These are phyloP conservation scores for Euura saliciscinereae DNA, from an alignment of 1,140 invertebrate species.

Conservation along the genomic window DNA sequence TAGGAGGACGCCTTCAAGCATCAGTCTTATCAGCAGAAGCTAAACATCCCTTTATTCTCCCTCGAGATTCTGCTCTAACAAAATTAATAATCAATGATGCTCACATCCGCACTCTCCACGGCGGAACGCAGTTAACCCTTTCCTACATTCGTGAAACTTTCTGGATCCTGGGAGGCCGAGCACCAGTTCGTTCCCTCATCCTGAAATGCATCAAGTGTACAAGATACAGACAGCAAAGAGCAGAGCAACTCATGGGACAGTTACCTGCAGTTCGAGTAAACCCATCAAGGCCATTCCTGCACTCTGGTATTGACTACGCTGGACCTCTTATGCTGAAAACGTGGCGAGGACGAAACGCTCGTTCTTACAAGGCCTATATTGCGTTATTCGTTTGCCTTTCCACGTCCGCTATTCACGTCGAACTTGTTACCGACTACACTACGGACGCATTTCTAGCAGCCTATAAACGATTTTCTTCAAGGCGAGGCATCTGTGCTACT, in stretches of 20 bases:
- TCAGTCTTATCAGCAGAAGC: conserved; percentile 13
- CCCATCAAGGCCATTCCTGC: conserved; percentile 36
- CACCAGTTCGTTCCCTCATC: conserved; percentile 17
- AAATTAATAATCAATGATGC: conserved; percentile 34
- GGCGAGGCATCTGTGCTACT: conserved; percentile 16
- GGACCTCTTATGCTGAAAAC: conserved; percentile 43
- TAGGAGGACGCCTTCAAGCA: conserved; percentile 28
- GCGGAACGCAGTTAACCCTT: conserved; percentile 37
- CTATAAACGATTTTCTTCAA: conserved; percentile 14
- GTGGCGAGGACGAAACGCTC: conserved; percentile 22
- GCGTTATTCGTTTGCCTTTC: conserved; percentile 30
- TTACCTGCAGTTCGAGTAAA: conserved; percentile 33
- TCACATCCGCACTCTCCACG: conserved; percentile 41
- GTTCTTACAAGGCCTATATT: conserved; percentile 32
- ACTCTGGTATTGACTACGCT: conserved; percentile 49
- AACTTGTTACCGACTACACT: conserved; percentile 27
- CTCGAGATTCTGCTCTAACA: conserved; percentile 20
- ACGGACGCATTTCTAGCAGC: conserved; percentile 21
- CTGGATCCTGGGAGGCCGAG: conserved; percentile 31
- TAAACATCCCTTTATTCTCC: conserved; percentile 29
- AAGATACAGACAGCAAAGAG: conserved; percentile 23
- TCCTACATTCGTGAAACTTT: conserved; percentile 25
- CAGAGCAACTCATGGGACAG: conserved; percentile 38
- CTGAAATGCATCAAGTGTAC: conserved; percentile 37
- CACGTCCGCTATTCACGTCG: conserved; percentile 29